Base-by-base conservation (phyloP, 2,797 vertebrate genomes). In the Alectoris magna region DNA sequence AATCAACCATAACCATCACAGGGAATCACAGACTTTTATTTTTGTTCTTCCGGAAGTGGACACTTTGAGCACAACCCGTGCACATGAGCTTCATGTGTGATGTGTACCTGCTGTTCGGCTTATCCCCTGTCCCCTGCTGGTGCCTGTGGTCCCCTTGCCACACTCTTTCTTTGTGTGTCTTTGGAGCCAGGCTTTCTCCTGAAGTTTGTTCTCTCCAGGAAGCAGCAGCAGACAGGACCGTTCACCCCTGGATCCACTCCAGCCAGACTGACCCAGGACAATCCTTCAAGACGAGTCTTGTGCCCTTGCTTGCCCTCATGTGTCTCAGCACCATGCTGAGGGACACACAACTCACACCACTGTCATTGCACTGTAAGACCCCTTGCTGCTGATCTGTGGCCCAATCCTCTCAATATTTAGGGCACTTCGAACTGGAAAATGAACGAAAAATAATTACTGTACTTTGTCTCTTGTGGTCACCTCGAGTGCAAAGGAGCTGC, bases 191-290 rank as follows among this genome's bases (percentile, higher is more conserved):
- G 12, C 56, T 90, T 88, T 75, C 51, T 94, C 27, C 70, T 56
- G 56, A 67, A 84, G n/a, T 44, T 55, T 64, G 34, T 10, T 2
- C 10, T 15, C 66, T 23, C 36, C 34, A 81, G n/a, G 55, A 94
- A 56, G 34, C 76, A 81, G 49, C 76, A 94, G 36, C 83, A 82
- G 60, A 84, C 16, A 49, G 51, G 60, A 67, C 79, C 94, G 82
- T 95, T 94, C 80, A 68, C 60, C 60, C 68, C 90, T 94, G 94
- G 77, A 94, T 90, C 74, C 36, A 29, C 21, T 94, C 91, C 91
- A 96, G 91, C 85, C 88, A 92, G 94, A 93, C 94, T 93, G 90
- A 94, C 80, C 86, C 88, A 73, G 76, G 70, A 92, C 88, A 96
- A 93, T 96, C 87, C 60, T 94, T 96, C 95, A 96, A 88, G 88